Evolutionary conservation across 2,888 invertebrate genomes (phyloP), one percentile per base, ranked within the genome.

Genomic region (Drosophila paranaensis): DNA sequence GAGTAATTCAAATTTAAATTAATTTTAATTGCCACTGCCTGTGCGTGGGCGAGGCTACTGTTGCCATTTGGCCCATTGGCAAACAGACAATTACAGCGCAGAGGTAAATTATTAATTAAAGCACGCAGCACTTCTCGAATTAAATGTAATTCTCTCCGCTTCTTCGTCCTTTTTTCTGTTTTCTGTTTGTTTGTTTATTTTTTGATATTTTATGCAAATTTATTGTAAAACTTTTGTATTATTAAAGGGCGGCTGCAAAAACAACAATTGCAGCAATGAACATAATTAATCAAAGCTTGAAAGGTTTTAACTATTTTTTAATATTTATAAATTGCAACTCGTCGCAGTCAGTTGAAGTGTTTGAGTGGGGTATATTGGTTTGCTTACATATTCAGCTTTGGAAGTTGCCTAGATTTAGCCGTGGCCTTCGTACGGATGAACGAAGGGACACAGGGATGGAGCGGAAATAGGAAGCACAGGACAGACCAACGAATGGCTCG

Each of bases 1-100:
- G 66, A 62, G 83, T 78, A 78, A 83, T 75, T 82, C 75, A 83
- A 81, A 86, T 84, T 88, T 75, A 84, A 88, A 88, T 88, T 89
- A 78, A 84, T 81, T 86, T 88, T 84, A 88, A 86, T 89, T 88
- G 90, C 84, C 82, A 74, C 76, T 75, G 62, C 43, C 48, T 56
- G 43, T 5, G 43, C 9, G 37, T 13, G 27, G 16, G 60, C 57
- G 64, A 16, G 58, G 42, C 60, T 40, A 62, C 67, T 73, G 62
- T 30, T 48, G 48, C 48, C 48, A 48, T 30, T 48, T 48, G 48
- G 30, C 48, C 48, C 48, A 50, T 33, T 33, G 33, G 53, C 53
- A 50, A 50, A 50, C 50, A 53, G 53, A 37, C 35, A 35, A 53
- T 53, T 35, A 53, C 53, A 39, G 53, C 35, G 53, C 37, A 25